Conservation (phyloP, 2,888 invertebrate species). For the Yponomeuta sedellus region DNA sequence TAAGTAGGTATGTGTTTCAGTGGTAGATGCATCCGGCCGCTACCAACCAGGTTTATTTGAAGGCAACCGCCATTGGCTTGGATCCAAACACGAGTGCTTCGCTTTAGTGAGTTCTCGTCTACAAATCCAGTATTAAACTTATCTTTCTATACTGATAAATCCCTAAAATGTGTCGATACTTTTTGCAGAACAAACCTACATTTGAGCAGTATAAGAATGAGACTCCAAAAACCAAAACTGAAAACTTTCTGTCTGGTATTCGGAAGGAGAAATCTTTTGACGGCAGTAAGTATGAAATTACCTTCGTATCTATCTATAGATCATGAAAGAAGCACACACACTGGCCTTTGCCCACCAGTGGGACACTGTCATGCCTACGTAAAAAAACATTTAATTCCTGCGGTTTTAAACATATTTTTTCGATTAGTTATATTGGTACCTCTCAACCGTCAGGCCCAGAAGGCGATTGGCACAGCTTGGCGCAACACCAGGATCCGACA, state of each 20-base stretch:
- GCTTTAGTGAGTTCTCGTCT: slow-evolving; percentile 43
- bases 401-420: too few relatives aligned
- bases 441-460: slow-evolving; percentile 13
- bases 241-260: background rate
- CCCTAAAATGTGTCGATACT: too few relatives aligned
- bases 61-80: slow-evolving; percentile 66
- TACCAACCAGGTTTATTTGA: slow-evolving; percentile 57
- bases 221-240: slow-evolving; percentile 28
- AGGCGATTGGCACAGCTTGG: slow-evolving; percentile 14
- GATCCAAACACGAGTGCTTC: slow-evolving; percentile 59
- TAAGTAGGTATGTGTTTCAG: slow-evolving; percentile 38
- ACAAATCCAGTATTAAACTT: background rate
- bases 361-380: too few relatives aligned
- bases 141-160: too few relatives aligned
- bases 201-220: slow-evolving; percentile 28
- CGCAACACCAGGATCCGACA: background rate
- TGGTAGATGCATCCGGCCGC: slow-evolving; percentile 62
- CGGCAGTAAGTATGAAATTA: slow-evolving; percentile 34
- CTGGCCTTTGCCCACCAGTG: too few relatives aligned
- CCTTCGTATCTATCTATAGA: too few relatives aligned
- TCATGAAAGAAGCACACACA: too few relatives aligned
- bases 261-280: slow-evolving; percentile 42
- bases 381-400: too few relatives aligned
- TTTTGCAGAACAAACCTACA: background rate
- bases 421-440: too few relatives aligned